A percentile compares a stretch with the other conserved stretches of the same genome.
Conservation (phyloP, 2,797 vertebrate species). For the Coregonus suidteri region DNA sequence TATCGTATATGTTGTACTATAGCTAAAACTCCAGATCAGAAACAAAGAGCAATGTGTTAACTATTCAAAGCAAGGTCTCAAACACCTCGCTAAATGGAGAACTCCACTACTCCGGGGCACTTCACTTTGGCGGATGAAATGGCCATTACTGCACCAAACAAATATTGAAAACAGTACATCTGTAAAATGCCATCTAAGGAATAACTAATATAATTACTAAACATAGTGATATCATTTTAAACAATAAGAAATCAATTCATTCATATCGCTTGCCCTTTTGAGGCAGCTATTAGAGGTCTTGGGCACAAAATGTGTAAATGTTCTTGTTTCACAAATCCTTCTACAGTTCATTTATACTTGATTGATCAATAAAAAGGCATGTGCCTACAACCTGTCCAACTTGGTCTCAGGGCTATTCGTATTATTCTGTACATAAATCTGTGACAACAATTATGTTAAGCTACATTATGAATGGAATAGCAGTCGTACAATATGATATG, state of each 20-base stretch:
- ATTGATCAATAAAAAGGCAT: conserved; percentile 35
- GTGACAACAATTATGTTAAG: no score
- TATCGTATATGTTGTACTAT: conserved; percentile 17
- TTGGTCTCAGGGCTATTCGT: no score
- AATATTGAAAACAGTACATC: not conserved
- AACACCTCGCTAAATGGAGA: not conserved
- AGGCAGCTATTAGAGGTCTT: conserved; percentile 20
- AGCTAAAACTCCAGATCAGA: not conserved
- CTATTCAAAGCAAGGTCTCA: not conserved
- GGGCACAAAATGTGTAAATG: conserved; percentile 27
- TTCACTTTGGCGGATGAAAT: conserved; percentile 20
- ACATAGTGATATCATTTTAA: conserved; percentile 21
- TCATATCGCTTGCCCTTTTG: conserved; percentile 41
- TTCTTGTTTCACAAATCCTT: conserved; percentile 19
- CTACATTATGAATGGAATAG: no score
- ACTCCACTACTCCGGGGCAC: conserved; percentile 15
- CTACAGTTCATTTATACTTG: conserved; percentile 26
- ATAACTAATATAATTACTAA: conserved; percentile 28
- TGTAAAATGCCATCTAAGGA: conserved; percentile 23
- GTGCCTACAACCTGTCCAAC: no score
- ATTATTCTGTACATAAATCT: no score
- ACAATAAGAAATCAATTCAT: conserved; percentile 32
- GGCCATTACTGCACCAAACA: conserved; percentile 17
- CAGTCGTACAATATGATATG: no score
- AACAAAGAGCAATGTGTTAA: conserved; percentile 22